Conservation (phyloP, 2,888 invertebrate species). For the Ophioninae sp. region DNA sequence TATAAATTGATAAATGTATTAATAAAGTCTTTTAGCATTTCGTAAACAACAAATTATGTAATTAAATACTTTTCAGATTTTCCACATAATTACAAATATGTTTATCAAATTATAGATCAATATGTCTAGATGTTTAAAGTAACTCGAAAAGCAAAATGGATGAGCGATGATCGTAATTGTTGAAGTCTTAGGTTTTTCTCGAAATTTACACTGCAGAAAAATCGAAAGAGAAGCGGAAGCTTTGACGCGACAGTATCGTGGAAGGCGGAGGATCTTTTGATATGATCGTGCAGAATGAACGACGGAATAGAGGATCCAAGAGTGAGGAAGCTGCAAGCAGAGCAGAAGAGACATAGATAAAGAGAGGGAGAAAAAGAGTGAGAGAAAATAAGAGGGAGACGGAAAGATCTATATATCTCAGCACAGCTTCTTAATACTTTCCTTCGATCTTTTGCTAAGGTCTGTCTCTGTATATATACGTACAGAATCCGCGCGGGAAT, state of each 20-base stretch:
- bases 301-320: slow-evolving; percentile 56
- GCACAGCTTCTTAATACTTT: slow-evolving; percentile 42
- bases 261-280: slow-evolving; percentile 46
- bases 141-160: background rate
- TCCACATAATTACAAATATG: no score
- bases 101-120: no score
- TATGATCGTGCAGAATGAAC: slow-evolving; percentile 52
- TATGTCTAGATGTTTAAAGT: no score
- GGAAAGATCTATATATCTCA: slow-evolving; percentile 60
- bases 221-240: slow-evolving; percentile 12
- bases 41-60: no score
- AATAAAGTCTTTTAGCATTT: no score
- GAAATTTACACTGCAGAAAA: slow-evolving; percentile 32
- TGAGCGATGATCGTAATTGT: no score
- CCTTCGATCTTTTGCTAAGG: slow-evolving; percentile 50
- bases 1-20: no score
- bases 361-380: slow-evolving; percentile 27
- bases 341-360: no score
- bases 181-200: background rate
- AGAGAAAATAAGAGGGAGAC: slow-evolving; percentile 49
- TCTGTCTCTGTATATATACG: slow-evolving; percentile 32
- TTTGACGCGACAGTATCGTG: slow-evolving; percentile 34
- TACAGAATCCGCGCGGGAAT: slow-evolving; percentile 56
- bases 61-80: no score
- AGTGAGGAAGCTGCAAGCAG: slow-evolving; percentile 57